Evolutionary conservation across 2,113 vertebrate species (phyloP).

Genomic region (Ranitomeya imitator): DNA sequence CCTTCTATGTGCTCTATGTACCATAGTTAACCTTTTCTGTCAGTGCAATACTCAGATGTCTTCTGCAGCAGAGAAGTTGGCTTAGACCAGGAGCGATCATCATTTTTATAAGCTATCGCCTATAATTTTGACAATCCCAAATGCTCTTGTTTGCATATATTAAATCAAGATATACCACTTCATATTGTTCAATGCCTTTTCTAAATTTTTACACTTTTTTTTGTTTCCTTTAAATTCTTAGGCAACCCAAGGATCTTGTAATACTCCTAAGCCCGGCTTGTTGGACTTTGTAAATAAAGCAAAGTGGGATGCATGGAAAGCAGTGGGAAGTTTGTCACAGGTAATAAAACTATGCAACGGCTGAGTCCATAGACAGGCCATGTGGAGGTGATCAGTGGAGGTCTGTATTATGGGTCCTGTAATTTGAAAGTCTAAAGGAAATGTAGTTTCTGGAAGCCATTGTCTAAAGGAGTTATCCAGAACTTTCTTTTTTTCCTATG

Average conservation of each 20-base stretch:
- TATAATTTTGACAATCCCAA: too few relatives aligned
- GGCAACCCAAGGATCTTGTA: constrained; percentile 88
- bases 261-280: constrained; percentile 82
- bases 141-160: too few relatives aligned
- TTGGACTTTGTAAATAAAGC: constrained; percentile 89
- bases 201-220: background rate
- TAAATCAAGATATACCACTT: too few relatives aligned
- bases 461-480: background rate
- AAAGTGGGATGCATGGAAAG: constrained; percentile 91
- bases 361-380: background rate
- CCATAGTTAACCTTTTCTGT: too few relatives aligned
- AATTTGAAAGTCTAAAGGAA: background rate
- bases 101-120: too few relatives aligned
- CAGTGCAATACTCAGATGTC: too few relatives aligned
- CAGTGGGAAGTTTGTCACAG: constrained; percentile 81
- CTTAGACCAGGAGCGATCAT: too few relatives aligned
- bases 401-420: background rate
- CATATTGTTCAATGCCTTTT: background rate
- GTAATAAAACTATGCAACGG: constrained; percentile 63
- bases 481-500: too few relatives aligned
- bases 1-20: too few relatives aligned
- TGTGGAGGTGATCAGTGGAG: background rate
- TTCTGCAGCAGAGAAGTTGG: too few relatives aligned
- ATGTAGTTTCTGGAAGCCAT: background rate
- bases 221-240: constrained; percentile 59